Conservation (phyloP, 2,797 vertebrate species). For the Tragelaphus oryx region DNA sequence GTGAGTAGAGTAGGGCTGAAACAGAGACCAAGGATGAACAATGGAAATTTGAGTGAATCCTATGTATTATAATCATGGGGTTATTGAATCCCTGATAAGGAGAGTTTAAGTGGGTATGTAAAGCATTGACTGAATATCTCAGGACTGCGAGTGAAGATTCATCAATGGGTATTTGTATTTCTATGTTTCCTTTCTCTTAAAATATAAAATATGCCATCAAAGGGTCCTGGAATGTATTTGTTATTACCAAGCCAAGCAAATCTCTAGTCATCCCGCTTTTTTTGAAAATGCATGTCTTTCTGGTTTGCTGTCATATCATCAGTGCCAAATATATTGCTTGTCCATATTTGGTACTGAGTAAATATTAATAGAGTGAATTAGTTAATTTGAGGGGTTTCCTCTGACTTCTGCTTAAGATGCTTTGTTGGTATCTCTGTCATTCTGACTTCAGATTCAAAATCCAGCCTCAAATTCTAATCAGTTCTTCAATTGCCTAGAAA, state of each 20-base stretch:
- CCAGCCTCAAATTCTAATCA: background rate
- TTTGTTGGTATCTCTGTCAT: background rate
- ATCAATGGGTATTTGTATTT: background rate
- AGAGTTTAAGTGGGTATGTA: background rate
- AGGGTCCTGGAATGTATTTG: background rate
- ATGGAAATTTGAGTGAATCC: background rate
- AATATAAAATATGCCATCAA: background rate
- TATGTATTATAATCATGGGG: background rate
- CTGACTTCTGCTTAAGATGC: background rate
- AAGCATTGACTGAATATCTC: background rate
- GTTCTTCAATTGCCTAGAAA: background rate
- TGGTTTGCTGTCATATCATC: background rate
- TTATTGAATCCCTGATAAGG: background rate
- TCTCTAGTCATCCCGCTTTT: background rate
- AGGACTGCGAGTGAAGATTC: background rate
- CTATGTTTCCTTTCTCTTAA: background rate
- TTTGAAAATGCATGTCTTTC: background rate
- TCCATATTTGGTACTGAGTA: background rate
- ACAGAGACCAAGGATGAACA: background rate
- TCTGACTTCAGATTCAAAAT: background rate
- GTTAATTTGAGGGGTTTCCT: background rate
- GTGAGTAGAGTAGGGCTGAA: background rate
- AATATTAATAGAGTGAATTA: background rate
- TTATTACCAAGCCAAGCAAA: background rate
- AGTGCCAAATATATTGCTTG: background rate